Conservation (phyloP, 2,888 invertebrate species). For the Scaptomyza cyrtandrae region DNA sequence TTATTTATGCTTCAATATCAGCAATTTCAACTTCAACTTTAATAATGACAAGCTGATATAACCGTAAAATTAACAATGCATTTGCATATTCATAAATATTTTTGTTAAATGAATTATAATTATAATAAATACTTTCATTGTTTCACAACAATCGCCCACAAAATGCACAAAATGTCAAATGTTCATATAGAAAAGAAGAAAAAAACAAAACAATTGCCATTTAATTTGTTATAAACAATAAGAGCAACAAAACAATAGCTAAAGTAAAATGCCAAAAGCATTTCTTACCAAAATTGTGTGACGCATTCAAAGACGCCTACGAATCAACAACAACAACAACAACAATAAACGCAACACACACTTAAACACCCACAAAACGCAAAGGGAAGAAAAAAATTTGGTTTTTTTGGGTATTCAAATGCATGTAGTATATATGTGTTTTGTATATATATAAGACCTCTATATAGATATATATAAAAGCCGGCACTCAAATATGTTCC, state of each 20-base stretch:
- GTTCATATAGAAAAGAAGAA: constrained; percentile 28
- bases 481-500: constrained; percentile 52
- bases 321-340: constrained; percentile 8
- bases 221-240: too few species aligned
- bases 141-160: constrained; percentile 14
- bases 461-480: constrained; percentile 27
- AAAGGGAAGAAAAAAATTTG: background rate
- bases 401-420: background rate
- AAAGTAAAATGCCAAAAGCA: constrained; percentile 34
- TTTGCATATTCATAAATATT: background rate
- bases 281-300: constrained; percentile 16
- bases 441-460: constrained; percentile 4
- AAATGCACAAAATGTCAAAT: constrained; percentile 67
- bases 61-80: background rate
- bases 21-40: background rate
- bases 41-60: background rate
- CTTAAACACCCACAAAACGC: constrained; percentile 35
- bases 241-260: too few species aligned
- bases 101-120: background rate
- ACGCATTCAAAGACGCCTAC: constrained; percentile 45
- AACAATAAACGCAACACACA: constrained; percentile 35
- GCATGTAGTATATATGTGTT: constrained; percentile 21
- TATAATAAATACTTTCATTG: constrained; percentile 4
- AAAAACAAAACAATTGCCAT: too few species aligned
- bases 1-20: background rate